Evolutionary conservation across 1,140 invertebrate genomes (phyloP).

Genomic region (Lethrus apterus): DNA sequence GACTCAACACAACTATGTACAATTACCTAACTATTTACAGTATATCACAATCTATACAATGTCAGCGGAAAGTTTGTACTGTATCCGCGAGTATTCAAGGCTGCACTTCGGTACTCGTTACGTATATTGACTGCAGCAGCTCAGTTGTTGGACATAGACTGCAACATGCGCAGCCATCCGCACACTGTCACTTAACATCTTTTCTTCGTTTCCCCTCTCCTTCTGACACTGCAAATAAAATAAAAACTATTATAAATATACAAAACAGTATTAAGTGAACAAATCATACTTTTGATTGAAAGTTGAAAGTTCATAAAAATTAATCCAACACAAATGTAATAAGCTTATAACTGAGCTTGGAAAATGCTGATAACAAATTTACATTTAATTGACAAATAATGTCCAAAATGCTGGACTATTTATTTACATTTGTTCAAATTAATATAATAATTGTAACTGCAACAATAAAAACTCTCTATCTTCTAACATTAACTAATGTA

Average conservation of each 20-base stretch:
- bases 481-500: background rate
- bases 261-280: no score
- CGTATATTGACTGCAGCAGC: constrained; percentile 20
- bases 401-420: no score
- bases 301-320: no score
- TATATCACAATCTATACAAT: constrained; percentile 39
- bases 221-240: constrained; percentile 30
- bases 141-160: constrained; percentile 19
- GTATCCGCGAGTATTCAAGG: constrained; percentile 29
- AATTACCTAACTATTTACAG: constrained; percentile 21
- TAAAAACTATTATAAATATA: no score
- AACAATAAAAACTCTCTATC: no score
- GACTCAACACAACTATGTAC: constrained; percentile 32
- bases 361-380: no score
- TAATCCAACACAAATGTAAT: no score
- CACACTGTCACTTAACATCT: constrained; percentile 41
- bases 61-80: constrained; percentile 21
- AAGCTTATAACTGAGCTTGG: background rate
- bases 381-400: no score
- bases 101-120: constrained; percentile 27
- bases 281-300: no score
- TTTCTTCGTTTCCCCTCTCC: constrained; percentile 38
- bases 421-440: no score
- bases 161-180: constrained; percentile 23
- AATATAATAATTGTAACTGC: no score